Evolutionary conservation across 2,113 vertebrate species (phyloP).

Genomic region (Halcyon malimbica): DNA sequence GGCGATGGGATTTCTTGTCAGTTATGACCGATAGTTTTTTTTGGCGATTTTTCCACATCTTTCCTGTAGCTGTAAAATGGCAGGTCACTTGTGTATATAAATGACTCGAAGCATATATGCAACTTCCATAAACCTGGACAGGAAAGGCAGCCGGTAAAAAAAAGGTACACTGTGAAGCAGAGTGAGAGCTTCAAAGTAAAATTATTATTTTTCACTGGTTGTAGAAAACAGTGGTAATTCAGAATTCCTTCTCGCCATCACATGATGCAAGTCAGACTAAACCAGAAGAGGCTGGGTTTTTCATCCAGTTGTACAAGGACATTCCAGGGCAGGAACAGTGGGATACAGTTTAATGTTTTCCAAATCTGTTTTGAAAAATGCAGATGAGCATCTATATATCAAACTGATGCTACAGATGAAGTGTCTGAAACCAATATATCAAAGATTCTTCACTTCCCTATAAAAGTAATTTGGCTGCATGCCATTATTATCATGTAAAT

Average conservation of each 20-base stretch:
- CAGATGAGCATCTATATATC: neutral
- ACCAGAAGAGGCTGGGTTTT: neutral
- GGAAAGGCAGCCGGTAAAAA: neutral
- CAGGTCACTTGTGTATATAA: neutral
- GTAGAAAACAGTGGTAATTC: neutral
- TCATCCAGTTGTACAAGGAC: neutral
- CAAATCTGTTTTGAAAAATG: neutral
- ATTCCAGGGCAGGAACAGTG: neutral
- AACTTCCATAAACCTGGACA: neutral
- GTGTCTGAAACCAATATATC: neutral
- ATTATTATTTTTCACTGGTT: neutral
- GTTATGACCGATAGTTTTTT: neutral
- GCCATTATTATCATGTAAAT: conserved; percentile 11
- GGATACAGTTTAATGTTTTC: neutral
- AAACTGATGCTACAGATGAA: neutral
- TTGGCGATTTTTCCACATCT: neutral
- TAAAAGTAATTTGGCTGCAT: neutral
- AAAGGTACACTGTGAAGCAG: neutral
- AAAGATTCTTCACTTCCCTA: neutral
- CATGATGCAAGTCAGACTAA: neutral
- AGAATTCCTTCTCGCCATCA: neutral
- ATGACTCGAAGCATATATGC: neutral
- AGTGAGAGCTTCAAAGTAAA: neutral
- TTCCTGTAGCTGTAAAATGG: neutral
- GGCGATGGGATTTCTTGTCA: neutral